Evolutionary conservation across 1,140 invertebrate species (phyloP), one percentile per base, ranked within the genome.

Genomic region (Drosophila dunni): DNA sequence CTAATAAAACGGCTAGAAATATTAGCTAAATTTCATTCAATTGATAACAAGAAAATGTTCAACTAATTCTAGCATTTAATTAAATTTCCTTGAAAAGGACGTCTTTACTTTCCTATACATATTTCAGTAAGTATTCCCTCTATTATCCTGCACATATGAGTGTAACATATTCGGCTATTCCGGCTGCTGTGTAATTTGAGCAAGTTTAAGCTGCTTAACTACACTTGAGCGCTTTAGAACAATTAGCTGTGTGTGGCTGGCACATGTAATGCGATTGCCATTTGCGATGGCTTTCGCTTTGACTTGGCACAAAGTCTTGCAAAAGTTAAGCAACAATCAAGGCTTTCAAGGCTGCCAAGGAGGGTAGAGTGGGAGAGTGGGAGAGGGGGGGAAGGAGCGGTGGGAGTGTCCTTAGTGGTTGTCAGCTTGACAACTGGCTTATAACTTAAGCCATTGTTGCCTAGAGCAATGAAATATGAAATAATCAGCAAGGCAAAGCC

Each of bases 181-280:
- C 51, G 65, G 11, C 44, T 78, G 50, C 54, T 65, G 42, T 51
- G 56, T 56, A 68, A 64, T 68, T 73, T 51, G 38, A 44, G 40
- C 51, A 71, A 71, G 72, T 74, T 72, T 86, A 85, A 85, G 81
- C 83, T 40, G 83, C 82, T 85, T 86, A 81, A 50, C 33, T 56
- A 60, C 64, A 58, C 50, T 69, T 81, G 75, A 85, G 82, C 82
- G 82, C 81, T 78, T 88, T 82, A 78, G 70, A 85, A 85, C 81
- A 86, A 85, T 85, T 85, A 86, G 75, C 62, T 66, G 53, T 11
- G 24, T 29, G 24, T 29, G 24, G 24, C 24, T 29, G 20, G 56
- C 48, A 60, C 63, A 72, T 70, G 50, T 60, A 71, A 78, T 62
- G 64, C 66, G 57, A 75, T 50, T 46, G 29, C 0, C 20, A 17